Evolutionary conservation across 2,888 invertebrate genomes (phyloP).

Genomic region (Odontocerum albicorne): DNA sequence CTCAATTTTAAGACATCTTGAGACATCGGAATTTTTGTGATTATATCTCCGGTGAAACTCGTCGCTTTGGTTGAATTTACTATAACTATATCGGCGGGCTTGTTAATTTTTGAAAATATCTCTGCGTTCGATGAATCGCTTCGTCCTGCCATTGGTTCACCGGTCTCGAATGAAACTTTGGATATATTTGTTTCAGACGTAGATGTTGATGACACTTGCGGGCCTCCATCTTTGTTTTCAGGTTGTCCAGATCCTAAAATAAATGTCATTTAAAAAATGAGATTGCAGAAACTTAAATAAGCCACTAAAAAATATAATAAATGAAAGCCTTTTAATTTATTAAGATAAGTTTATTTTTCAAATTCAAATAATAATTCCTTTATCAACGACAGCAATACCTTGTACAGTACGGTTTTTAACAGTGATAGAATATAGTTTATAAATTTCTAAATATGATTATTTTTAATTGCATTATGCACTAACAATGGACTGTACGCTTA

Average conservation of each 20-base stretch:
- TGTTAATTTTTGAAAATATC: conserved; percentile 18
- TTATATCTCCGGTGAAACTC: conserved; percentile 43
- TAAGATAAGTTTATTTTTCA: no score
- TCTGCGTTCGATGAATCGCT: conserved; percentile 6
- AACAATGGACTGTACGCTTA: no score
- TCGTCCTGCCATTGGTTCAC: conserved; percentile 2
- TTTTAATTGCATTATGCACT: no score
- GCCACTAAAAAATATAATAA: no score
- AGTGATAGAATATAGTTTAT: no score
- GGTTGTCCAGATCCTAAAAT: conserved; percentile 19
- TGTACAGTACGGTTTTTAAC: no score
- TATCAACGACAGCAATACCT: no score
- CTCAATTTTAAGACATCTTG: conserved; percentile 42
- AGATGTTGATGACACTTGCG: conserved; percentile 23
- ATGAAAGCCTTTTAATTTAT: no score
- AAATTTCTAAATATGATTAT: no score
- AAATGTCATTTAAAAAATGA: background rate
- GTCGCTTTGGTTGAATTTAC: conserved; percentile 22
- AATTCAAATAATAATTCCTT: no score
- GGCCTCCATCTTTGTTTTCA: conserved; percentile 3
- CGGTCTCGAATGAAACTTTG: conserved; percentile 23
- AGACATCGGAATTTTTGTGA: conserved; percentile 40
- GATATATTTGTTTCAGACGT: conserved; percentile 28
- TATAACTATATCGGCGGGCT: conserved; percentile 19
- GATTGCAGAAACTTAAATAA: no score